phyloP scores from a whole-genome alignment of 2,113 vertebrate genomes.

The Vulpes lagopus region DNA sequence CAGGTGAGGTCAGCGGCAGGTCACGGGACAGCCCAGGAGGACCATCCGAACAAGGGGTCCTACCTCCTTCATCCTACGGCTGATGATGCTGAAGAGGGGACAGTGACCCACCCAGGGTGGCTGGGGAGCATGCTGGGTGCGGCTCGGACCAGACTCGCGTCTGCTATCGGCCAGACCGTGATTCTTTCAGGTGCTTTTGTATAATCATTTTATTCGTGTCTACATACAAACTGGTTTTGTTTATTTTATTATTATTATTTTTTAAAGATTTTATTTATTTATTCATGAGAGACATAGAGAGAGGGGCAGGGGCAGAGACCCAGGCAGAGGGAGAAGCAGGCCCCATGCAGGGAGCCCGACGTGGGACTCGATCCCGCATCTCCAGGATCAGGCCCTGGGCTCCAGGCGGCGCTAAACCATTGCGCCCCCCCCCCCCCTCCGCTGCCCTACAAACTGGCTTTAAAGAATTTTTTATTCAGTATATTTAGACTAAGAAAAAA shows the following conservation, averaged over 20 bases:
- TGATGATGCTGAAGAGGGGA: not conserved
- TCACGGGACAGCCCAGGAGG: not conserved
- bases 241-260: too few species aligned
- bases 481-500: not conserved
- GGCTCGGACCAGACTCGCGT: not conserved
- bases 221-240: not conserved
- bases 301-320: too few species aligned
- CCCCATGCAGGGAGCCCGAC: too few species aligned
- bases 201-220: not conserved
- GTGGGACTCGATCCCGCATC: too few species aligned
- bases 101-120: not conserved
- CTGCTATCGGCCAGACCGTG: not conserved
- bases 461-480: not conserved
- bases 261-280: too few species aligned
- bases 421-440: too few species aligned
- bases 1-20: not conserved
- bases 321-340: too few species aligned
- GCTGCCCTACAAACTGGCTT: not conserved
- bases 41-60: not conserved
- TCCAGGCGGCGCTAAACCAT: too few species aligned
- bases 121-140: not conserved
- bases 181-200: not conserved
- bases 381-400: too few species aligned
- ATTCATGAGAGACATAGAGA: too few species aligned
- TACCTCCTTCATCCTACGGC: not conserved